Evolutionary conservation across 2,888 invertebrate genomes (phyloP), one percentile per base, ranked within the genome.

Genomic region (Andrena hattorfiana): DNA sequence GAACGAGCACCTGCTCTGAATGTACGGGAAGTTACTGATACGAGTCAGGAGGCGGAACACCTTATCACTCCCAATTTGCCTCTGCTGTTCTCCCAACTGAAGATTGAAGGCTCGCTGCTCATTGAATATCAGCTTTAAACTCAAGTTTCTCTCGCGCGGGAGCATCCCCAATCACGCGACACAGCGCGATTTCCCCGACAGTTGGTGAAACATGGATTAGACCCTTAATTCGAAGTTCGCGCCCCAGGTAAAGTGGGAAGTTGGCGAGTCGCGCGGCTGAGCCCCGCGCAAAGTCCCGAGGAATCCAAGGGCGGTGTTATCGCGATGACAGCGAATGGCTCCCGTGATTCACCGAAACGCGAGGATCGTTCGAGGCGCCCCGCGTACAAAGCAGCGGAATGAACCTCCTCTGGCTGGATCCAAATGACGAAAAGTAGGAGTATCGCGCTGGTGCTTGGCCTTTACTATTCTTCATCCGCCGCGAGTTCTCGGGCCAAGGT

Each of bases 391-490:
- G 30, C 10, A 51, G 20, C 60, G 26, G n/a, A 76, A 77, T 30
- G 59, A 73, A 70, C 49, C 20, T 63, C 56, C 51, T 63, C 59
- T 54, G 62, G 42, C 13, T 42, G 67, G 67, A 62, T 70, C 48
- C 51, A 30, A 66, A 74, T 69, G 81, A 83, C 74, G 77, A 64
- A 64, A 85, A 63, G 28, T 59, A 54, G 54, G 51, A 26, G 67
- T 42, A 75, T 81, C 76, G 79, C 73, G 59, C 66, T 16, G 51
- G 32, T 32, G 62, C 79, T 73, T 77, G 60, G 26, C 72, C 74
- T 78, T 85, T 68, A 48, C 85, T 63, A 84, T 85, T 86, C 81
- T 81, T 84, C 83, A 64, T 80, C 62, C 35, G 56, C 69, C 16
- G 64, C 67, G 30, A 71, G 70, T 35, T 56, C 63, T 7, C 70